Percentiles rank a stretch among this genome's conserved stretches.
phyloP scores from a whole-genome alignment of 2,797 vertebrate genomes.

The Agapornis canus region DNA sequence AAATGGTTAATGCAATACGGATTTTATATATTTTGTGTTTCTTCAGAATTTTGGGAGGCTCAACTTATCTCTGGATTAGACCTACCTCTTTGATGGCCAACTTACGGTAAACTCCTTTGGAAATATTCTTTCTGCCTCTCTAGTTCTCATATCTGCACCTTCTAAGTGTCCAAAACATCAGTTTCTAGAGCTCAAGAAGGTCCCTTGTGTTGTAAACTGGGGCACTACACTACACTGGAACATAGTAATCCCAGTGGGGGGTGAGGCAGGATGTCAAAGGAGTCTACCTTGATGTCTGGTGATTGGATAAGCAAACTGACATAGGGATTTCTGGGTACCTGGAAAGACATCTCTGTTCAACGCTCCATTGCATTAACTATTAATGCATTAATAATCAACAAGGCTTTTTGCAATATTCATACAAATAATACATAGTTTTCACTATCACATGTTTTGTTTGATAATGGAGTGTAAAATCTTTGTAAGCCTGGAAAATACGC shows the following conservation, averaged over 20 bases:
- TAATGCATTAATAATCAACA: not conserved
- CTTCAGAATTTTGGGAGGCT: not conserved
- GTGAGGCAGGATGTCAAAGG: not conserved
- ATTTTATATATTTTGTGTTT: not conserved
- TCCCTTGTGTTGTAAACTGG: not conserved
- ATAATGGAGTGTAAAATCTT: not conserved
- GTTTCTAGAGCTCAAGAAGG: not conserved
- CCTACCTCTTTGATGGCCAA: not conserved
- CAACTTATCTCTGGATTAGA: not conserved
- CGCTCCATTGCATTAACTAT: not conserved
- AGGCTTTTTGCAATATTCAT: not conserved
- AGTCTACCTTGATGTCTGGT: not conserved
- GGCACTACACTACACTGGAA: not conserved
- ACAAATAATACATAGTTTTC: not conserved
- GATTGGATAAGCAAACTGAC: not conserved
- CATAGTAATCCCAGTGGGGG: not conserved
- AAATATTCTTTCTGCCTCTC: not conserved
- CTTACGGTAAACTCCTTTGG: not conserved
- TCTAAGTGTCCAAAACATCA: not conserved
- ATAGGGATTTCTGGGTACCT: fast-evolving
- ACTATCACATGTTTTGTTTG: not conserved
- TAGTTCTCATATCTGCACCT: fast-evolving
- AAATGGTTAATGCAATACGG: not conserved
- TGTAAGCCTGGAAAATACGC: not conserved
- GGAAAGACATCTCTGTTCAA: not conserved